Percentiles rank a stretch among this genome's conserved stretches.
Conservation (phyloP, 2,797 vertebrate genomes). For the Setipinna tenuifilis region DNA sequence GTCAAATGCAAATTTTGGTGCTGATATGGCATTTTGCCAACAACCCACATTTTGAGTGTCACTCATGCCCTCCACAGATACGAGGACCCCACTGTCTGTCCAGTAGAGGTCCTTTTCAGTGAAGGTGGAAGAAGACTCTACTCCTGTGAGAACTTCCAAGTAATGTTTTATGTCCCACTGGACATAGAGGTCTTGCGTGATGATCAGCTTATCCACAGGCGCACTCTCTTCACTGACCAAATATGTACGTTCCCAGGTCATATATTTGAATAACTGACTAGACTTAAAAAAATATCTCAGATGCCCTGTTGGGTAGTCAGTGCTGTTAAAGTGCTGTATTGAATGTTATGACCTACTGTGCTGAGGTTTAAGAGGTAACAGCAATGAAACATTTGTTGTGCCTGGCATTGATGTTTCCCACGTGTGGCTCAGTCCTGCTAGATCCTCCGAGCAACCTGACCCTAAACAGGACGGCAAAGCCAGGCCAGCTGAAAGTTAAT, state of each 20-base stretch:
- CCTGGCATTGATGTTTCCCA: background rate
- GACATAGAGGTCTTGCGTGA: conserved; percentile 68
- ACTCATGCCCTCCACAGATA: conserved; percentile 53
- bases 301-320: background rate
- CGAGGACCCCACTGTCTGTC: conserved; percentile 68
- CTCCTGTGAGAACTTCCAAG: conserved; percentile 72
- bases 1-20: background rate
- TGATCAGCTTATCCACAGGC: conserved; percentile 66
- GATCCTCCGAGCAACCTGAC: conserved; percentile 80
- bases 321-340: background rate
- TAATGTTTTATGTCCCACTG: conserved; percentile 74
- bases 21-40: conserved; percentile 1
- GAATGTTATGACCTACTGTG: background rate
- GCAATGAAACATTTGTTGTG: too few species aligned
- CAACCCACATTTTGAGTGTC: background rate
- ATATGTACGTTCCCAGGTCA: conserved; percentile 71
- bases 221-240: conserved; percentile 74
- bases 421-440: conserved; percentile 74
- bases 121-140: conserved; percentile 66
- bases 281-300: background rate
- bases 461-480: conserved; percentile 63
- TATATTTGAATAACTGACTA: background rate
- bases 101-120: conserved; percentile 62
- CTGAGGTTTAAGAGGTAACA: background rate
- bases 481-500: conserved; percentile 76